A percentile compares a stretch with the other conserved stretches of the same genome.
These are phyloP conservation scores for Monopis laevigella DNA, from an alignment of 2,888 invertebrate genomes.

Conservation along the genomic window DNA sequence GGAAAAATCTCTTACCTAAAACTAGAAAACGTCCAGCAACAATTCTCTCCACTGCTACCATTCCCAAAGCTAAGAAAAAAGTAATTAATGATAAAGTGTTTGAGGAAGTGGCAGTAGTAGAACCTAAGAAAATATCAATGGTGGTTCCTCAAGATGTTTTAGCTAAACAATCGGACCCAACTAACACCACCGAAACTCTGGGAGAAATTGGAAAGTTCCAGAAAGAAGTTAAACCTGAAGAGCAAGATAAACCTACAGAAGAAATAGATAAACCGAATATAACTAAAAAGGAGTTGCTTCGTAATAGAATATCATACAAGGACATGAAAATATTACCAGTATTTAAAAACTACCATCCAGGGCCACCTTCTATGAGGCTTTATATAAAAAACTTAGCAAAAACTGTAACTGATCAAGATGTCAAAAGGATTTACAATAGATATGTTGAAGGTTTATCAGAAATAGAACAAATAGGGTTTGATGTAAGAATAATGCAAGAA, in stretches of 20 bases:
- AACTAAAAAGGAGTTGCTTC: slow-evolving; percentile 70
- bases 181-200: slow-evolving; percentile 41
- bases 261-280: slow-evolving; percentile 53
- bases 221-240: slow-evolving; percentile 32
- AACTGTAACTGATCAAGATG: slow-evolving; percentile 77
- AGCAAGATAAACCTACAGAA: slow-evolving; percentile 21
- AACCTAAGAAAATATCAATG: slow-evolving; percentile 52
- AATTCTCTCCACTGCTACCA: slow-evolving; percentile 28
- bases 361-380: slow-evolving; percentile 83
- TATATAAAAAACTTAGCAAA: slow-evolving; percentile 93
- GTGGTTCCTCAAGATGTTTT: slow-evolving; percentile 47
- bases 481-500: slow-evolving; percentile 88
- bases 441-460: slow-evolving; percentile 58
- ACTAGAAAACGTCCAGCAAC: slow-evolving; percentile 38
- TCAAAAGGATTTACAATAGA: slow-evolving; percentile 78
- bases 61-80: slow-evolving; percentile 36
- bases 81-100: slow-evolving; percentile 46
- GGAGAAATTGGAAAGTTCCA: slow-evolving; percentile 54
- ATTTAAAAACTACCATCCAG: slow-evolving; percentile 87
- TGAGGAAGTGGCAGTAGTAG: slow-evolving; percentile 38
- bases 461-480: slow-evolving; percentile 60
- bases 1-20: slow-evolving; percentile 43
- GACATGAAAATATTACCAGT: slow-evolving; percentile 80
- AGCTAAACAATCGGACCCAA: slow-evolving; percentile 33
- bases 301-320: slow-evolving; percentile 74